Evolutionary conservation across 2,113 vertebrate species (phyloP), one percentile per base, ranked within the genome.

Genomic region (Egretta garzetta): DNA sequence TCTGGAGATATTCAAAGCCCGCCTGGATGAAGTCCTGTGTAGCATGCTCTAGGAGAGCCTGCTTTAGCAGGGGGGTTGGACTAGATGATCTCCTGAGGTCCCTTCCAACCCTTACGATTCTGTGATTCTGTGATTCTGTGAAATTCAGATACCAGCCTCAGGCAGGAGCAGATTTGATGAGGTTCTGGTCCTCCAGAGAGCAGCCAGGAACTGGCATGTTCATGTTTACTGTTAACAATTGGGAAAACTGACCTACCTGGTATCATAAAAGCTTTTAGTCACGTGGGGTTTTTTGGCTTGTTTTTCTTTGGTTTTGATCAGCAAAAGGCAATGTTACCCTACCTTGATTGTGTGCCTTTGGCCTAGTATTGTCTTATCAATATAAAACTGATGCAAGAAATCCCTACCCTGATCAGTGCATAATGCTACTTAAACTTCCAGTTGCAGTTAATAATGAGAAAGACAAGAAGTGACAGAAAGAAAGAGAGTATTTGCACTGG

Each of bases 221-320:
- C 59, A n/a, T 35, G 9, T 76, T 45, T 60, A 33, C 62, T 67
- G 16, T n/a, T 64, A 83, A 33, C 33, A 26, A 6, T 4, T 66
- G 55, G 41, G 68, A 95, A 92, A 82, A 6, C n/a, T 85, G 53
- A 83, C 10, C 28, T 77, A 17, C 11, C 16, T 21, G 26, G 4
- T 60, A 26, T 63, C 53, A 5, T 76, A 72, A 92, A 85, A 53
- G 8, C 5, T 73, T 75, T 71, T 66, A 43, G n/a, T 50, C 32
- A 8, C 0, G 1, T 19, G 7, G 16, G 16, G 0, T 9, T 45
- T 71, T 77, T 80, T 9, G 2, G 12, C 27, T 30, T 82, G 13
- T 81, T 91, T 87, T 23, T 6, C 28, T 80, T 75, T 50, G 35
- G 1, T 45, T 90, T 79, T 94, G n/a, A 20, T 53, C n/a, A 68